Evolutionary conservation across 1,140 invertebrate genomes (phyloP).

Genomic region (Papilio dardanus): DNA sequence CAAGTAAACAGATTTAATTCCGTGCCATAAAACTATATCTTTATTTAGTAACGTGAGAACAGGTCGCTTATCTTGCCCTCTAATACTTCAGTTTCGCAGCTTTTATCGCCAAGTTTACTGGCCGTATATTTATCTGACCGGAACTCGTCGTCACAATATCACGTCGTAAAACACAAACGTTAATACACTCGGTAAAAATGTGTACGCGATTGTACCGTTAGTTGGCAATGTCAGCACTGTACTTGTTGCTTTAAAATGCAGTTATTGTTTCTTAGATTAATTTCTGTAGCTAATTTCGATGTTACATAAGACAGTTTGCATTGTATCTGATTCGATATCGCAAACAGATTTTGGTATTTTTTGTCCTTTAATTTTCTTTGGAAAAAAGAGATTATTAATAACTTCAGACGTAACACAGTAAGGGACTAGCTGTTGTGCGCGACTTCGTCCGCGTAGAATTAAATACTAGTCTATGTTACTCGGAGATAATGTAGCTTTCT

Average conservation of each 20-base stretch:
- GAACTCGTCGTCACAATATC: constrained; percentile 56
- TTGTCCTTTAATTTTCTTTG: too few species aligned
- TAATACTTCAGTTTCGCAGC: constrained; percentile 37
- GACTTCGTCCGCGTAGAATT: too few species aligned
- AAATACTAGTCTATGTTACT: too few species aligned
- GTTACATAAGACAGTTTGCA: not conserved
- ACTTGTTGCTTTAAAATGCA: constrained; percentile 21
- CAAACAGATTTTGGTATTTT: too few species aligned
- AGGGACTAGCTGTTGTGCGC: too few species aligned
- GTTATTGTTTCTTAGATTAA: not conserved
- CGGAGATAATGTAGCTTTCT: too few species aligned
- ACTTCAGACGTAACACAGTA: too few species aligned
- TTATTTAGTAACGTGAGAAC: constrained; percentile 23
- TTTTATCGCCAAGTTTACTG: constrained; percentile 30
- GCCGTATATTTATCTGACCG: constrained; percentile 51
- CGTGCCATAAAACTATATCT: not conserved
- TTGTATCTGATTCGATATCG: too few species aligned
- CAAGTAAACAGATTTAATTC: constrained; percentile 7
- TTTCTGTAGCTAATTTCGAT: not conserved
- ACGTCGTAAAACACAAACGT: constrained; percentile 62
- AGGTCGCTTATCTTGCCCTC: not conserved
- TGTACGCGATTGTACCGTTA: constrained; percentile 41
- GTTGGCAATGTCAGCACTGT: constrained; percentile 49
- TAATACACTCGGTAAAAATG: constrained; percentile 61
- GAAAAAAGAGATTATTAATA: too few species aligned